Conservation (phyloP, 2,797 vertebrate genomes). For the Natrix natrix region DNA sequence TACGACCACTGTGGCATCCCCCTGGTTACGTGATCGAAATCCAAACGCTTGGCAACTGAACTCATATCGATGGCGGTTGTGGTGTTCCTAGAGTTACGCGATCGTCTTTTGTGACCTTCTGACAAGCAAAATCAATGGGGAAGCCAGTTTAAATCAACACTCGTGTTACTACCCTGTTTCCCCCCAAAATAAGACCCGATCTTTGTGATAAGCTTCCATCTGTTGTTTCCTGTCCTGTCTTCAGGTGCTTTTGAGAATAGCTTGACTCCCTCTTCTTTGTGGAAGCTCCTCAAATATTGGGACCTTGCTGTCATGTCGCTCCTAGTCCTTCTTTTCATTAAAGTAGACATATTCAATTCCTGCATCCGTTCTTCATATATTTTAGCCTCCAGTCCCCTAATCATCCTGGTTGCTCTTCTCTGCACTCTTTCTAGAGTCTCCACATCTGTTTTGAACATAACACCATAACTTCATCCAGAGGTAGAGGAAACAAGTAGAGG, state of each 20-base stretch:
- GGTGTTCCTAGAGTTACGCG: too few species aligned
- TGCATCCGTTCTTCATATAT: not conserved
- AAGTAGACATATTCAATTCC: not conserved
- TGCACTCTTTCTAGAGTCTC: not conserved
- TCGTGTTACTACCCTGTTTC: too few species aligned
- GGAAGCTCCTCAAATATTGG: not conserved
- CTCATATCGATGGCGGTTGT: too few species aligned
- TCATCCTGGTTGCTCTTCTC: not conserved
- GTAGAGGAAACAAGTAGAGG: not conserved
- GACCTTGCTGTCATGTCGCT: not conserved
- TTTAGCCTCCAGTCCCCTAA: not conserved
- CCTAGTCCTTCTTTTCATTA: not conserved
- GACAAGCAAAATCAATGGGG: too few species aligned
- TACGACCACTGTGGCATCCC: too few species aligned
- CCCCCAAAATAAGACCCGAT: too few species aligned
- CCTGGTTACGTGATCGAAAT: too few species aligned
- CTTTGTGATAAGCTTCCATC: too few species aligned
- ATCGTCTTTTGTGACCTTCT: too few species aligned
- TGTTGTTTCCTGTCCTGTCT: not conserved
- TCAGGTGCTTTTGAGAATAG: not conserved
- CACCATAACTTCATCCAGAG: not conserved
- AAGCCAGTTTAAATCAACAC: too few species aligned
- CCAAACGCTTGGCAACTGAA: too few species aligned
- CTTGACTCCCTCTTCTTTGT: accelerated
- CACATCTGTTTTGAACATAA: not conserved